Conservation (phyloP, 2,888 invertebrate species). For the Tigriopus californicus region DNA sequence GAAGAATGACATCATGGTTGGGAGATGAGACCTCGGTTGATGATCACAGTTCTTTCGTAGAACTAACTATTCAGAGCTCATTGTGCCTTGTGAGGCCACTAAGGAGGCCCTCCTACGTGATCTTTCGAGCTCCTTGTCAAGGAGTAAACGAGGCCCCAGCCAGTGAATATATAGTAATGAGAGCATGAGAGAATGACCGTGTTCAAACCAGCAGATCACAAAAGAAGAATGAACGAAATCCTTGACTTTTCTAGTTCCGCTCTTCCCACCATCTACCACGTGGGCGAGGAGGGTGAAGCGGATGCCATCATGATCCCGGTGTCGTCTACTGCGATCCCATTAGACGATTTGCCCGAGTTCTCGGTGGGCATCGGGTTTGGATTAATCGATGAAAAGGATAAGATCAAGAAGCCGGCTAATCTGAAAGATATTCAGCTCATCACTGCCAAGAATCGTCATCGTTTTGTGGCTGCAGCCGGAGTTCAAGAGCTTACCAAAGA, state of each 20-base stretch:
- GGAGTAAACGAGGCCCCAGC: too few species aligned
- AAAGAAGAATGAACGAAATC: too few species aligned
- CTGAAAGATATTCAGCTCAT: slow-evolving; percentile 13
- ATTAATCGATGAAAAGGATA: slow-evolving; percentile 1
- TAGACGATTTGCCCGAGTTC: slow-evolving; percentile 18
- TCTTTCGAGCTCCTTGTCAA: too few species aligned
- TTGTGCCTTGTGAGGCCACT: too few species aligned
- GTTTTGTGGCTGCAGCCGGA: slow-evolving; percentile 14
- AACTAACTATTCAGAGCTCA: too few species aligned
- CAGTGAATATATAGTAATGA: too few species aligned
- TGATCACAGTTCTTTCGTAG: too few species aligned
- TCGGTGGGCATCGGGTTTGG: slow-evolving; percentile 17
- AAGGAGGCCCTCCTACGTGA: too few species aligned
- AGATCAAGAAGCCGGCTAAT: slow-evolving; percentile 11
- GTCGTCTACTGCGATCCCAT: slow-evolving; percentile 18
- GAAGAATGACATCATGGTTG: too few species aligned
- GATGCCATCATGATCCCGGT: slow-evolving; percentile 11
- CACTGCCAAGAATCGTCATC: slow-evolving; percentile 14
- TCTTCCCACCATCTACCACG: slow-evolving; percentile 6
- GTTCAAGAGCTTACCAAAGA: slow-evolving; percentile 11
- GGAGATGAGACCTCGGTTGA: too few species aligned
- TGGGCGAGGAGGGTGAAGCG: slow-evolving; percentile 3
- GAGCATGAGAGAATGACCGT: too few species aligned
- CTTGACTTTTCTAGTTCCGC: background rate
- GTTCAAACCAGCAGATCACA: too few species aligned